Evolutionary conservation across 2,797 vertebrate genomes (phyloP).

Genomic region (Onychomys leucogaster): DNA sequence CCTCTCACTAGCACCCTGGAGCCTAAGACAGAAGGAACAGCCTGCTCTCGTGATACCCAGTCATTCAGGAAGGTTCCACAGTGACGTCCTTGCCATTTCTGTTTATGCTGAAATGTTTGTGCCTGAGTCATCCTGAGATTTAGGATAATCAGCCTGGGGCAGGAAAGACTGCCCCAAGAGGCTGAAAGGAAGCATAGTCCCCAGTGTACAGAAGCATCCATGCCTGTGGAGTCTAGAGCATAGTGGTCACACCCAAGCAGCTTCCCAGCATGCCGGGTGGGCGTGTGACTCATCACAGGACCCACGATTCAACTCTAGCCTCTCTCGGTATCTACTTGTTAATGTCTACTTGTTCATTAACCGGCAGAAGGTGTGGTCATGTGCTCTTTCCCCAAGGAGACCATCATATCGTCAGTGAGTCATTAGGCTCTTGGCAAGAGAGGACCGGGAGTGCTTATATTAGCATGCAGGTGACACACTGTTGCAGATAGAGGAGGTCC

Average conservation of each 20-base stretch:
- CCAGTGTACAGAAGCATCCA: background rate
- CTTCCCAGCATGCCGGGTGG: background rate
- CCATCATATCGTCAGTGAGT: background rate
- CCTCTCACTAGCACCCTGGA: background rate
- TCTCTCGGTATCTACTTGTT: background rate
- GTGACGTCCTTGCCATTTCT: background rate
- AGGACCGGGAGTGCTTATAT: too few species aligned
- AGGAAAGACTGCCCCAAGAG: background rate
- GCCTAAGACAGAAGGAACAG: background rate
- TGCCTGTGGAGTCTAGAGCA: fast-evolving
- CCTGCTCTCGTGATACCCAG: background rate
- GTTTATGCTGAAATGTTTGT: background rate
- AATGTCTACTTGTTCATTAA: too few species aligned
- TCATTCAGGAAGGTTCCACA: background rate
- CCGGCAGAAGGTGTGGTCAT: background rate
- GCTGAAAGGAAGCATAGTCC: background rate
- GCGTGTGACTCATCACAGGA: background rate
- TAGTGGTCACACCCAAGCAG: background rate
- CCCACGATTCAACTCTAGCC: background rate
- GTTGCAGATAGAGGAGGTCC: background rate
- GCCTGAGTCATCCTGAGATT: background rate
- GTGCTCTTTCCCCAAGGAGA: background rate
- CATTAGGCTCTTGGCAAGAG: background rate
- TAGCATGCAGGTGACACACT: background rate
- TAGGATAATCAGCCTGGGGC: background rate